phyloP scores from a whole-genome alignment of 1,140 invertebrate genomes.

The Coboldia fuscipes region DNA sequence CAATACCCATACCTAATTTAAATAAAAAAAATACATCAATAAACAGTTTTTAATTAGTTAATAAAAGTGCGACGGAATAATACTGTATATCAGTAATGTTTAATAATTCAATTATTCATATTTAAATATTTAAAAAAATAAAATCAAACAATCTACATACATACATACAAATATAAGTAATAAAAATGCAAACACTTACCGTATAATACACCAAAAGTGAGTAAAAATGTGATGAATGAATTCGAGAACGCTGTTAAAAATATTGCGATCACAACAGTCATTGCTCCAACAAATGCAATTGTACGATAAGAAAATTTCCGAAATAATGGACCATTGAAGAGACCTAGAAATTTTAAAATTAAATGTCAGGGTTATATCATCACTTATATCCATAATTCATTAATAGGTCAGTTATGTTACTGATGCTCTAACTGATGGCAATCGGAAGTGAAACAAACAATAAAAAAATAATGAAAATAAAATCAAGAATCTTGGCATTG shows the following conservation, averaged over 20 bases:
- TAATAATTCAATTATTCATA: background rate
- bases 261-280: constrained; percentile 28
- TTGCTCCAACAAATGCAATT: constrained; percentile 30
- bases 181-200: constrained; percentile 20
- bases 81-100: too few relatives aligned
- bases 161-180: too few relatives aligned
- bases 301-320: constrained; percentile 36
- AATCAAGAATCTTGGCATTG: too few relatives aligned
- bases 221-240: constrained; percentile 31
- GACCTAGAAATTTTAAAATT: constrained; percentile 25
- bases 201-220: constrained; percentile 32
- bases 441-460: too few relatives aligned
- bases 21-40: background rate
- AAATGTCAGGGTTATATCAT: too few relatives aligned
- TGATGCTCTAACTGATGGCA: too few relatives aligned
- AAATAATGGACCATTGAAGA: constrained; percentile 40
- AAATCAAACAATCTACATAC: background rate
- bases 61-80: constrained; percentile 1
- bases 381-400: too few relatives aligned
- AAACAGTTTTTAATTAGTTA: background rate
- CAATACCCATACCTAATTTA: constrained; percentile 30
- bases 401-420: too few relatives aligned
- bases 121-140: background rate
- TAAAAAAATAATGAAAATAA: too few relatives aligned
- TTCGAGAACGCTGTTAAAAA: constrained; percentile 29